These are phyloP conservation scores for Callipepla californica DNA, from an alignment of 2,113 vertebrate species.

Conservation along the genomic window DNA sequence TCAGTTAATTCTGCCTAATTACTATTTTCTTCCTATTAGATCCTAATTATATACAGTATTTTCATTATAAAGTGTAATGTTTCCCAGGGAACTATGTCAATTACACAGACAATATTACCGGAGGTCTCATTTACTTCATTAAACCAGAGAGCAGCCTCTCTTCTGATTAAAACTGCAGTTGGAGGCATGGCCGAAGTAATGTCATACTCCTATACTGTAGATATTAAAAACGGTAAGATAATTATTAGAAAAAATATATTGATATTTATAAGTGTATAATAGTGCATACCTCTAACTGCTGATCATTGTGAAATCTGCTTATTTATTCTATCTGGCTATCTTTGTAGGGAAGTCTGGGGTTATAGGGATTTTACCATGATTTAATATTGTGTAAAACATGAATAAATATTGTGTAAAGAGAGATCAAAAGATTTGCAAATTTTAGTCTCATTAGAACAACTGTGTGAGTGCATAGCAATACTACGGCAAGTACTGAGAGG, in stretches of 20 bases:
- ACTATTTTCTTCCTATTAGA: slow-evolving; percentile 86
- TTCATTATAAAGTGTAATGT: slow-evolving; percentile 86
- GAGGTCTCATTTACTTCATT: slow-evolving; percentile 83
- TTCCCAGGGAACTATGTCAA: slow-evolving; percentile 84
- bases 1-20: slow-evolving; percentile 86
- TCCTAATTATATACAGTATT: slow-evolving; percentile 87
- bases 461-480: neutral
- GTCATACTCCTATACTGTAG: neutral
- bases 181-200: slow-evolving; percentile 40
- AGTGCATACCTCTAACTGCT: neutral
- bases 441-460: neutral
- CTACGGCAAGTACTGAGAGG: neutral
- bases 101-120: slow-evolving; percentile 79
- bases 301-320: neutral
- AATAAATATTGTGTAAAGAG: slow-evolving; percentile 4
- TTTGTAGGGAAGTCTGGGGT: neutral
- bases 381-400: neutral
- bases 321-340: neutral
- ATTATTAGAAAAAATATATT: neutral
- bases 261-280: neutral
- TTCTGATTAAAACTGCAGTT: slow-evolving; percentile 71
- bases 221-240: neutral
- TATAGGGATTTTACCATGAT: neutral
- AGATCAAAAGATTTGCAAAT: slow-evolving; percentile 25
- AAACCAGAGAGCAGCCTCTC: slow-evolving; percentile 60